Evolutionary conservation across 2,113 vertebrate genomes (phyloP).

Genomic region (Oreochromis spilurus): DNA sequence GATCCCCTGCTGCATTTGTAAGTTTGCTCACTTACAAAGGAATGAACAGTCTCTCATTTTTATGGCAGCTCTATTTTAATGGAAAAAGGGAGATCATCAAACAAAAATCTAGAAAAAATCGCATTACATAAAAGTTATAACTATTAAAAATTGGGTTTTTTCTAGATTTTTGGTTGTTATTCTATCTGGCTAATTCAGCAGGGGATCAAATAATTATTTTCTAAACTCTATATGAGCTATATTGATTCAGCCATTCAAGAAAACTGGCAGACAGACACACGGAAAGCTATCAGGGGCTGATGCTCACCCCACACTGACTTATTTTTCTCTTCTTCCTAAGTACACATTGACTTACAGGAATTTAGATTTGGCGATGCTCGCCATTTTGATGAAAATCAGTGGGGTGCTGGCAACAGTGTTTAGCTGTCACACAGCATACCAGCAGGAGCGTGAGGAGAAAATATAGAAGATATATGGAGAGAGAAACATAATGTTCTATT

Average conservation of each 20-base stretch:
- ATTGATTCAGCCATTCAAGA: slow-evolving; percentile 15
- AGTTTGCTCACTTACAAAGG: background rate
- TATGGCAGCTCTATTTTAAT: background rate
- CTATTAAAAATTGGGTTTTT: background rate
- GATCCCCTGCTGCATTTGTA: background rate
- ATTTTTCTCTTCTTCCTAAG: background rate
- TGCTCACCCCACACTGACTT: background rate
- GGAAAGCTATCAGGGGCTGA: background rate
- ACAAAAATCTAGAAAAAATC: background rate
- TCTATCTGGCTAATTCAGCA: background rate
- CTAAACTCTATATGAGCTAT: background rate
- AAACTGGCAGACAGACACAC: background rate
- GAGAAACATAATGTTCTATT: slow-evolving; percentile 39
- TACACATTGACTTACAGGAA: slow-evolving; percentile 21
- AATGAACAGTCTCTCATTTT: background rate
- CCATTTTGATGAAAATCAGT: slow-evolving; percentile 63
- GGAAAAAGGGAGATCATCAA: background rate
- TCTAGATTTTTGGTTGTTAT: background rate
- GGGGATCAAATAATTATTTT: background rate
- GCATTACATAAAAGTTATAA: background rate
- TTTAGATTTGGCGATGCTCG: slow-evolving; percentile 38
- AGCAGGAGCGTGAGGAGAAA: slow-evolving; percentile 38
- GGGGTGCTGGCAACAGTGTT: slow-evolving; percentile 53
- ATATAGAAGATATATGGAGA: slow-evolving; percentile 11
- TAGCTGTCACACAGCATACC: slow-evolving; percentile 48